phyloP scores from a whole-genome alignment of 2,888 invertebrate species.

The Epistrophe grossulariae region DNA sequence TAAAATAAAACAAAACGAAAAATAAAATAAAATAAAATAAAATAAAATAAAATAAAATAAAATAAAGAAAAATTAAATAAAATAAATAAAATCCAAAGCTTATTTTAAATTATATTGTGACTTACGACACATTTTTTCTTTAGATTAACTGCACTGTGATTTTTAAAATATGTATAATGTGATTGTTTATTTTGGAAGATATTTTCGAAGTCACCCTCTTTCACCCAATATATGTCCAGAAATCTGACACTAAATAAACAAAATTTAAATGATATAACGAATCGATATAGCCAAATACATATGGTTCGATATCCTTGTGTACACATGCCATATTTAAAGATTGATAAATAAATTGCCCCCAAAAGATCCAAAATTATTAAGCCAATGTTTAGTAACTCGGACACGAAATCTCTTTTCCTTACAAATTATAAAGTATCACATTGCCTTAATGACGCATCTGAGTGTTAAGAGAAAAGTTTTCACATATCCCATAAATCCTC shows the following conservation, averaged over 20 bases:
- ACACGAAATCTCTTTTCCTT: constrained; percentile 17
- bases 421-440: constrained; percentile 2
- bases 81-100: too few species aligned
- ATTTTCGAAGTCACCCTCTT: too few species aligned
- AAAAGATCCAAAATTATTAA: constrained; percentile 2
- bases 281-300: not conserved
- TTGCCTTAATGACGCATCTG: not conserved
- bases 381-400: constrained; percentile 2
- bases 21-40: too few species aligned
- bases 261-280: not conserved
- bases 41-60: too few species aligned
- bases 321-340: not conserved
- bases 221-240: not conserved
- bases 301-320: not conserved
- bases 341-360: not conserved
- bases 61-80: too few species aligned
- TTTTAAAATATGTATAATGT: too few species aligned
- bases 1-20: too few species aligned
- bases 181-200: too few species aligned
- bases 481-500: constrained; percentile 12
- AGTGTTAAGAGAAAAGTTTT: constrained; percentile 17
- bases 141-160: too few species aligned
- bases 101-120: too few species aligned
- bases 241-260: not conserved
- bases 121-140: too few species aligned